Evolutionary conservation across 2,113 vertebrate species (phyloP), one percentile per base, ranked within the genome.

Genomic region (Scomber colias): DNA sequence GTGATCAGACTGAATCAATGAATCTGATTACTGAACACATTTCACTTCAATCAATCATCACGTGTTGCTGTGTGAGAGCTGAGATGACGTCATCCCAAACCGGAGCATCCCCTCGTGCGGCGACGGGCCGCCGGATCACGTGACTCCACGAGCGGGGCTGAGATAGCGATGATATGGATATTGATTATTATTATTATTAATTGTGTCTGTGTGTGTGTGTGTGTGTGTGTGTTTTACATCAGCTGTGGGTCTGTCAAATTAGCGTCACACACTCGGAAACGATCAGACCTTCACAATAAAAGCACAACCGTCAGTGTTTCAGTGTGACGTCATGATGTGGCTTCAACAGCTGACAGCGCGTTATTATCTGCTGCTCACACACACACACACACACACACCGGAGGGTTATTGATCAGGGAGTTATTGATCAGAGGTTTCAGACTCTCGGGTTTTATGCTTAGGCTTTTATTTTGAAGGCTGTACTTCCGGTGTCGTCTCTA

Each of bases 391-490:
- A 35, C 7, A 35, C 6, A 35, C 7, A 35, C 3, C 31, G 7
- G 31, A 35, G 31, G 31, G 31, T 35, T 35, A 35, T 35, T 35
- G 31, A 35, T 35, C 31, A 35, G 7, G 7, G 31, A 7, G 6
- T 35, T 35, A 35, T 35, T 35, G 31, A 35, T 35, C 31, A 35
- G 31, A 8, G 31, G 31, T 35, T 4, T 35, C 31, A 35, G 31
- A 5, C 31, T 35, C 31, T 35, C 24, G 24, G 31, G 31, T 35
- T 35, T 35, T 35, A 35, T 1, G 5, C 31, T 35, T 0, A 35
- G 31, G 10, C 53, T 81, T 85, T 91, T 88, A 88, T 69, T 87
- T 5, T 85, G 87, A 87, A 83, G 63, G 62, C 16, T 1, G 0
- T 0, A 0, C 35, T 84, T 81, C 85, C 81, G 7, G 72, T 63